These are phyloP conservation scores for Pseudococcus viburni DNA, from an alignment of 2,888 invertebrate genomes.

Conservation along the genomic window DNA sequence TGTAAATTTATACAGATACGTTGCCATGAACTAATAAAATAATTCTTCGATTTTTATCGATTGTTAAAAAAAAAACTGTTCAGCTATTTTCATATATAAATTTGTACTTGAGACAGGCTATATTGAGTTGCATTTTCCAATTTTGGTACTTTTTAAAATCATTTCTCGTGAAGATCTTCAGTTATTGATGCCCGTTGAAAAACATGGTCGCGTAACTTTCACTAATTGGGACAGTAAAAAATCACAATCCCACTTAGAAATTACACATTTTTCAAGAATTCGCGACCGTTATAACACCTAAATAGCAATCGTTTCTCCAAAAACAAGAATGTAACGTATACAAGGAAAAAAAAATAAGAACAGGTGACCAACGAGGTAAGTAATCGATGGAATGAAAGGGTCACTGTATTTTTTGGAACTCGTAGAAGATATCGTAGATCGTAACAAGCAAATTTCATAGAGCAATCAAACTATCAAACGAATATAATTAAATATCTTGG, in stretches of 20 bases:
- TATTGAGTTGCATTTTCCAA: too few species aligned
- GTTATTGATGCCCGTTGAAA: not conserved
- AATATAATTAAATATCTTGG: too few species aligned
- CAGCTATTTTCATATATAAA: not conserved
- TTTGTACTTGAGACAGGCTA: too few species aligned
- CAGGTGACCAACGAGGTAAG: not conserved
- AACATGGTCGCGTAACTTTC: not conserved
- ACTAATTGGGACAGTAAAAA: constrained; percentile 9
- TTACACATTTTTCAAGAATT: not conserved
- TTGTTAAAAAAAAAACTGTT: not conserved
- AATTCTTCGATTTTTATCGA: not conserved
- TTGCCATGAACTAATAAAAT: constrained; percentile 46
- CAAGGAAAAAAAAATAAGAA: not conserved
- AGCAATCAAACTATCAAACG: too few species aligned
- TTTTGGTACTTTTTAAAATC: not conserved
- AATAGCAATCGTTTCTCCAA: not conserved
- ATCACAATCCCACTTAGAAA: not conserved
- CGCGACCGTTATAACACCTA: not conserved
- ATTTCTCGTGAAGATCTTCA: not conserved
- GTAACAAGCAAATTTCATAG: too few species aligned
- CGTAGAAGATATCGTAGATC: not conserved
- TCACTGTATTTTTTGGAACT: not conserved
- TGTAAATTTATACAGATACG: not conserved
- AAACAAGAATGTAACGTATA: not conserved
- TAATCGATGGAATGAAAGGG: not conserved